A percentile compares a stretch with the other conserved stretches of the same genome.
Conservation (phyloP, 1,140 invertebrate species). For the Zophobas atratus region DNA sequence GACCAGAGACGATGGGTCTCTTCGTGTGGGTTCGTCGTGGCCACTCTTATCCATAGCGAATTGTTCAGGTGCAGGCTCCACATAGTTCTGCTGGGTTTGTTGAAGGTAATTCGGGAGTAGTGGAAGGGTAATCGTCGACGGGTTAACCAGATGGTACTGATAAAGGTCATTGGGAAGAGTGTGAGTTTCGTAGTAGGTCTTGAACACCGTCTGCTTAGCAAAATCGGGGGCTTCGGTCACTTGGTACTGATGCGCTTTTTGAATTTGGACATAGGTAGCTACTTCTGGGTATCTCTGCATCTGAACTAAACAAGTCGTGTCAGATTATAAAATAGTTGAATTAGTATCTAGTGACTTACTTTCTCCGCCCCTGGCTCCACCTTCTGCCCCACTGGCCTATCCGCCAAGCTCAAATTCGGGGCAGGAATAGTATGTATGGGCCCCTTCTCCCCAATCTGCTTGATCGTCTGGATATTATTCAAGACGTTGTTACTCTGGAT, state of each 20-base stretch:
- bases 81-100: slow-evolving; percentile 28
- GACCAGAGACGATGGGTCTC: slow-evolving; percentile 61
- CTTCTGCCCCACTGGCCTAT: slow-evolving; percentile 59
- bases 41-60: slow-evolving; percentile 12
- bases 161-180: neutral
- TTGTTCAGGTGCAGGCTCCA: slow-evolving; percentile 17
- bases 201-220: neutral
- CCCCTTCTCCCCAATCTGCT: slow-evolving; percentile 73
- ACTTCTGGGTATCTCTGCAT: slow-evolving; percentile 52
- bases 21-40: slow-evolving; percentile 20
- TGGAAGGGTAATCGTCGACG: slow-evolving; percentile 5
- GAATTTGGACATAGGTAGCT: slow-evolving; percentile 30
- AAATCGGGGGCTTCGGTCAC: slow-evolving; percentile 65
- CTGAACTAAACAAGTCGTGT: neutral
- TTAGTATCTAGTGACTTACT: too few species aligned
- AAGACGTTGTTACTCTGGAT: slow-evolving; percentile 65
- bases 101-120: slow-evolving; percentile 36
- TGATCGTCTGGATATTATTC: slow-evolving; percentile 60
- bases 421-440: slow-evolving; percentile 88
- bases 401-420: slow-evolving; percentile 77
- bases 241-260: slow-evolving; percentile 66
- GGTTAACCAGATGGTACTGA: neutral
- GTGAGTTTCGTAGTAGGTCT: slow-evolving; percentile 37
- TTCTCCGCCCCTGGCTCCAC: slow-evolving; percentile 30
- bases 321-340: too few species aligned